Percentiles rank a stretch among this genome's conserved stretches.
These are phyloP conservation scores for Erinaceus europaeus DNA, from an alignment of 2,113 vertebrate genomes.

Conservation along the genomic window DNA sequence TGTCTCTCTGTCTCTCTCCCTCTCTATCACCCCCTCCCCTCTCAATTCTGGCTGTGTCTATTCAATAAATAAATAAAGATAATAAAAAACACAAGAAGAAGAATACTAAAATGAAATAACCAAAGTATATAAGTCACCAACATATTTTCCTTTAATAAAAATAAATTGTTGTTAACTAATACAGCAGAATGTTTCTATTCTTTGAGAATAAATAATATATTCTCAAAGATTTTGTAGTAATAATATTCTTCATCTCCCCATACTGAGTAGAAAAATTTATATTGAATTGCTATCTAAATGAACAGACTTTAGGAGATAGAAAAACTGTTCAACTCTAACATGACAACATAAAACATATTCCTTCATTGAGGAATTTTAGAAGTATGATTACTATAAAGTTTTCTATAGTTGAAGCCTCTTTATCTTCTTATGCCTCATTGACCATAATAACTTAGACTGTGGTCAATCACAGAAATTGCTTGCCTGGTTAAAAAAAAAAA, in stretches of 20 bases:
- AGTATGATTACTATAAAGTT: slow-evolving; percentile 8
- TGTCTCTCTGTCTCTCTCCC: too few relatives aligned
- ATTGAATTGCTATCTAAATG: slow-evolving; percentile 41
- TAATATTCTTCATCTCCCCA: background rate
- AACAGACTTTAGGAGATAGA: slow-evolving; percentile 28
- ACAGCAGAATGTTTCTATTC: background rate
- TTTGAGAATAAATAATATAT: background rate
- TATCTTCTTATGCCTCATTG: slow-evolving; percentile 54
- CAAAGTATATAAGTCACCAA: background rate
- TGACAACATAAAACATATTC: background rate
- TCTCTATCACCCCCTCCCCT: too few relatives aligned
- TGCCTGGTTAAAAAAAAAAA: background rate
- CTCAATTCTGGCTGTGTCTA: too few relatives aligned
- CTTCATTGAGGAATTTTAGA: background rate
- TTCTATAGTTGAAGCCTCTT: background rate
- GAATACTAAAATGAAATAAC: background rate
- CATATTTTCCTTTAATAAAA: background rate
- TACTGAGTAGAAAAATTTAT: background rate
- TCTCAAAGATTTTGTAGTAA: background rate
- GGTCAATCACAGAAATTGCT: slow-evolving; percentile 26
- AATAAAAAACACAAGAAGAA: slow-evolving; percentile 14
- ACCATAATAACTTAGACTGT: background rate
- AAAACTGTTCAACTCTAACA: slow-evolving; percentile 38
- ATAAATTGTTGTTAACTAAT: background rate
- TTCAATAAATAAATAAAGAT: too few relatives aligned